These are phyloP conservation scores for Zingel zingel DNA, from an alignment of 2,113 vertebrate species.

Conservation along the genomic window DNA sequence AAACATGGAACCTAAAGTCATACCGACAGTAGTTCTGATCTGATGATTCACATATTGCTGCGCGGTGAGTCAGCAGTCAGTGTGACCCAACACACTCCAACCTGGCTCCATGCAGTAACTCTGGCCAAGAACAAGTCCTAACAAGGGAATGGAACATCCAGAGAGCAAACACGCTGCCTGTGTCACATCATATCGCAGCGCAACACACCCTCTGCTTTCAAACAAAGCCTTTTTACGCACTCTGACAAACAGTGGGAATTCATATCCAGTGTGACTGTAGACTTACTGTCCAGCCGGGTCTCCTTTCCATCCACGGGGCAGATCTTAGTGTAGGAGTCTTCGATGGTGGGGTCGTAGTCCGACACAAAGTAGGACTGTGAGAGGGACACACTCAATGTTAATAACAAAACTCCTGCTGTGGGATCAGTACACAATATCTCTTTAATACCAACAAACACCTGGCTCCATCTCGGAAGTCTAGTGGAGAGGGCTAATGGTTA, in stretches of 20 bases:
- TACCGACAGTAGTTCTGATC: no score
- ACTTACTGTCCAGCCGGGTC: constrained; percentile 91
- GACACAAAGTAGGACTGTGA: constrained; percentile 93
- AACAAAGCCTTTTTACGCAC: constrained; percentile 25
- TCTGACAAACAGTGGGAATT: constrained; percentile 4
- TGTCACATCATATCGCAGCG: constrained; percentile 30
- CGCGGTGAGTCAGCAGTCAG: constrained; percentile 19
- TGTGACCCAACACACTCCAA: constrained; percentile 21
- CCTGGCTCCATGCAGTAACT: constrained; percentile 2
- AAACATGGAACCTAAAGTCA: neutral
- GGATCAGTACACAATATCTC: no score
- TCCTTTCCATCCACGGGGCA: constrained; percentile 88
- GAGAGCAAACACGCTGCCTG: constrained; percentile 49
- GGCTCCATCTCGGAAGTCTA: neutral
- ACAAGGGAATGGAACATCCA: constrained; percentile 69
- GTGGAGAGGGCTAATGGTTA: neutral
- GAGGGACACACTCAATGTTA: constrained; percentile 37
- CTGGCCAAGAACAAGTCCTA: constrained; percentile 65
- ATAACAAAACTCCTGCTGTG: neutral
- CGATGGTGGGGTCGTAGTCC: constrained; percentile 94
- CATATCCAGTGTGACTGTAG: neutral
- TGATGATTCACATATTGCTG: constrained; percentile 33
- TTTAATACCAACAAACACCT: neutral
- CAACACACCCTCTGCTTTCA: constrained; percentile 52
- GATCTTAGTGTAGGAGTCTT: constrained; percentile 94